Evolutionary conservation across 2,888 invertebrate species (phyloP).

Genomic region (Bruchidius siliquastri): DNA sequence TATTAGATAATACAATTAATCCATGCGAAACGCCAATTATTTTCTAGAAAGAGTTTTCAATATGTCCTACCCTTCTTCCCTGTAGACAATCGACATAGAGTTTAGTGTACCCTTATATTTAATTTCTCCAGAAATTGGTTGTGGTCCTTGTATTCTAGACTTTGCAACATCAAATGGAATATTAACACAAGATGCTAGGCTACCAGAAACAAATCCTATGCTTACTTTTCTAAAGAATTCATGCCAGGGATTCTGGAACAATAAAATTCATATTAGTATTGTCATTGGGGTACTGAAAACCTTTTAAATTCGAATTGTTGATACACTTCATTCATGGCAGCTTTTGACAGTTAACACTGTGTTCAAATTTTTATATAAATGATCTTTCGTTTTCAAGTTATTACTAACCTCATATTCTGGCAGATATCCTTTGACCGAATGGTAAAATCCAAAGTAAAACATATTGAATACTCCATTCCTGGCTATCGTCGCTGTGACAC

Average conservation of each 20-base stretch:
- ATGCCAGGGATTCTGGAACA: conserved; percentile 58
- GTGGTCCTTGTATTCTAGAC: conserved; percentile 91
- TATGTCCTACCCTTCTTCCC: conserved; percentile 75
- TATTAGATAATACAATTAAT: too few species aligned
- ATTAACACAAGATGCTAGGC: conserved; percentile 79
- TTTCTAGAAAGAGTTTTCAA: too few species aligned
- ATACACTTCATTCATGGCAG: not conserved
- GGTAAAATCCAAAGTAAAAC: conserved; percentile 93
- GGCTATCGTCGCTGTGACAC: conserved; percentile 81
- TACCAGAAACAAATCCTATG: conserved; percentile 85
- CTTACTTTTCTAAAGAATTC: conserved; percentile 73
- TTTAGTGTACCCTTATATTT: conserved; percentile 76
- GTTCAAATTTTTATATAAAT: too few species aligned
- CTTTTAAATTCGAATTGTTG: too few species aligned
- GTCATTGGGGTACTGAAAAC: too few species aligned
- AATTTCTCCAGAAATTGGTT: conserved; percentile 64
- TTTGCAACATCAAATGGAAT: conserved; percentile 97
- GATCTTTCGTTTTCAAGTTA: not conserved
- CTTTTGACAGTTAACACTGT: conserved; percentile 3
- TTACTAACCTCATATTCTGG: conserved; percentile 58
- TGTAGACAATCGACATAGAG: conserved; percentile 70
- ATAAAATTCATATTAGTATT: conserved; percentile 8
- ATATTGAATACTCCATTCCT: conserved; percentile 90
- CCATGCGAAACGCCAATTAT: too few species aligned
- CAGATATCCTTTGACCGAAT: conserved; percentile 75